Evolutionary conservation across 2,797 vertebrate genomes (phyloP), one percentile per base, ranked within the genome.

Genomic region (Echeneis naucrates): DNA sequence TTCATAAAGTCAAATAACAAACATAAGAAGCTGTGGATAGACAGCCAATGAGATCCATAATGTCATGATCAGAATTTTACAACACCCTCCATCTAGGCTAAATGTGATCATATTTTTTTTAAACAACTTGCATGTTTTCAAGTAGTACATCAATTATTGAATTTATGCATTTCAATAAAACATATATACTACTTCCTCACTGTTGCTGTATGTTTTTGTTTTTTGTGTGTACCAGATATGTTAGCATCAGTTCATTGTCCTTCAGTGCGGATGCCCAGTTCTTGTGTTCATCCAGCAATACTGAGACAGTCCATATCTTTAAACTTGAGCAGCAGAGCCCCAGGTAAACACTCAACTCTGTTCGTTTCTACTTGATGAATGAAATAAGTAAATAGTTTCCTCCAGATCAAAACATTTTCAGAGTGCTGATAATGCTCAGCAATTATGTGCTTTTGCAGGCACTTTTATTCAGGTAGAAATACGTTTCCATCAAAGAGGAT

Each of bases 251-350:
- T 82, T 97, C 97, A 0, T 86, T 98, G 62, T 96, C 96, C 48
- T 98, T 98, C 94, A 98, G 97, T 17, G 95, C 95, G 40, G 97
- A 98, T 35, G 94, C 95, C 0, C 97, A 98, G 92, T 98, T 98
- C 94, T 93, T 98, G 47, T 98, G 96, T 12, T 96, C 97, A 24
- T 98, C 97, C 40, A 98, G 97, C 89, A 98, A 98, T 92, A 98
- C 97, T 0, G 97, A 98, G 90, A 98, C 97, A 0, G 96, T 98
- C 73, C 97, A 98, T 83, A 95, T 98, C 92, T 98, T 98, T 87
- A 98, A 96, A 90, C 91, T 98, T 92, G 97, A 98, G 52, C 95
- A 95, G 75, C 94, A 95, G 84, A 92, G 90, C 56, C 93, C 92
- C 57, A 92, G 89, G 94, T 95, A 87, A 66, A 56, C 24, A 68